A percentile compares a stretch with the other conserved stretches of the same genome.
Evolutionary conservation across 2,113 vertebrate species (phyloP).

Genomic region (Nymphicus hollandicus): DNA sequence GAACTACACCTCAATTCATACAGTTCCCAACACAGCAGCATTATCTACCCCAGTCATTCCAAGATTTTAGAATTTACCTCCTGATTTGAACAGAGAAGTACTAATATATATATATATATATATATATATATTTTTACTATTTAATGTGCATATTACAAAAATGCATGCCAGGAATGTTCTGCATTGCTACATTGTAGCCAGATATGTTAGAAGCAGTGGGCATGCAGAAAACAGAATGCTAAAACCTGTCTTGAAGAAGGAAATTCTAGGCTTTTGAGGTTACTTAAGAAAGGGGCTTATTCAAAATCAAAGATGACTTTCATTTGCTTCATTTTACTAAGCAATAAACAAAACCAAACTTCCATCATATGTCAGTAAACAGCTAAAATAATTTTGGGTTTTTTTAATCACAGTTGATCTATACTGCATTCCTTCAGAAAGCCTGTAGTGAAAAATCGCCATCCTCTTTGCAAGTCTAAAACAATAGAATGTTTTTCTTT

Average conservation of each 20-base stretch:
- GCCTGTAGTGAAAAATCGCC: background rate
- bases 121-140: too few species aligned
- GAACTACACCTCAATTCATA: background rate
- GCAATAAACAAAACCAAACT: background rate
- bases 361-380: background rate
- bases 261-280: background rate
- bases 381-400: background rate
- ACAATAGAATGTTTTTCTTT: background rate
- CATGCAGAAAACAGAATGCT: background rate
- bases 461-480: background rate
- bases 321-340: background rate
- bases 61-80: background rate
- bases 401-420: background rate
- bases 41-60: background rate
- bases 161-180: background rate
- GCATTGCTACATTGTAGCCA: background rate
- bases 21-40: background rate
- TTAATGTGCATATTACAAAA: background rate
- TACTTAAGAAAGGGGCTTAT: background rate
- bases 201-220: background rate
- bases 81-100: background rate
- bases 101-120: background rate
- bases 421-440: background rate
- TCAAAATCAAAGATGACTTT: background rate
- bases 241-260: background rate